Percentiles rank a stretch among this genome's conserved stretches.
Evolutionary conservation across 2,113 vertebrate genomes (phyloP).

Genomic region (Melanerpes formicivorus): DNA sequence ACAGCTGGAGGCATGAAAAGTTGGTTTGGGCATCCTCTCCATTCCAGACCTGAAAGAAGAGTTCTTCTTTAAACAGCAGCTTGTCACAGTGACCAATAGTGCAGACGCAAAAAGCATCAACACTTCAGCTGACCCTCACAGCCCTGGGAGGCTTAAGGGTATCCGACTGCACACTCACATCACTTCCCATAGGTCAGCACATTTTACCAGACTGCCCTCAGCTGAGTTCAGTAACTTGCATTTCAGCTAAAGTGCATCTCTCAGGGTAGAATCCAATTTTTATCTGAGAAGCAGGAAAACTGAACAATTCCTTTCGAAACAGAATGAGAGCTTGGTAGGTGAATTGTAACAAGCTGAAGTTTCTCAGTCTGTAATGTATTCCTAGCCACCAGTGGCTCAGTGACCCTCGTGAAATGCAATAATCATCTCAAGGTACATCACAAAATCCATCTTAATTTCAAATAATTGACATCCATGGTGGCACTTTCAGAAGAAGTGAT

Average conservation of each 20-base stretch:
- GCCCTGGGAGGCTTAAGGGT: background rate
- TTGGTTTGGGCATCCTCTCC: background rate
- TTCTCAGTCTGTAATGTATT: background rate
- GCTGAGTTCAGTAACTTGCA: background rate
- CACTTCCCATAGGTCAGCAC: background rate
- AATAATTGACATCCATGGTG: background rate
- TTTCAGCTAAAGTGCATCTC: background rate
- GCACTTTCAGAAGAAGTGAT: background rate
- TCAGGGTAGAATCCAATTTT: background rate
- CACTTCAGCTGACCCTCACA: background rate
- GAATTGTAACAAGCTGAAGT: constrained; percentile 1
- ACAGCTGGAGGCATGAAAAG: background rate
- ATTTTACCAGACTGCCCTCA: background rate
- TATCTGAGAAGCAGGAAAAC: background rate
- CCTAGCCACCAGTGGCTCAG: background rate
- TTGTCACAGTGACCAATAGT: background rate
- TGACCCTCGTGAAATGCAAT: constrained; percentile 13
- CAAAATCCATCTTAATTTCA: constrained; percentile 4
- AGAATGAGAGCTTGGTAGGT: background rate
- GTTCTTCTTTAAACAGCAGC: background rate
- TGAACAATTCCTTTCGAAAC: background rate
- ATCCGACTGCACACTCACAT: background rate
- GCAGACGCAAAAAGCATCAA: background rate
- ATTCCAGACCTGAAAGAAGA: background rate
- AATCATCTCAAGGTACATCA: background rate